A percentile compares a stretch with the other conserved stretches of the same genome.
These are phyloP conservation scores for Cottoperca gobio DNA, from an alignment of 2,797 vertebrate species.

Conservation along the genomic window DNA sequence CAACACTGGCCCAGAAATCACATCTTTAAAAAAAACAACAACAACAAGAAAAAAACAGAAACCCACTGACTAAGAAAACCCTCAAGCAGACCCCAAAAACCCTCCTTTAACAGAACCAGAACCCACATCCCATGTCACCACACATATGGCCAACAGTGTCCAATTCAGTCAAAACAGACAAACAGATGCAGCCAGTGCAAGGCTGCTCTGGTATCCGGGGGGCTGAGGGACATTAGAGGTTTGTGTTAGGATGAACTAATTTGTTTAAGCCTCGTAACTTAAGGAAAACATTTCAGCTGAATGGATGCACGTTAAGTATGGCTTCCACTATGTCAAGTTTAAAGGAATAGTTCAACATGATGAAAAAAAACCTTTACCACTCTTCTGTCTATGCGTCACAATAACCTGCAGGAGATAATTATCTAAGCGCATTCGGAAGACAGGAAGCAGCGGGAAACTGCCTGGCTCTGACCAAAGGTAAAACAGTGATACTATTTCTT, in stretches of 20 bases:
- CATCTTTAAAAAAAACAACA: slow-evolving; percentile 8
- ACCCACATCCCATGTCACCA: slow-evolving; percentile 37
- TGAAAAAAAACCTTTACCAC: not conserved
- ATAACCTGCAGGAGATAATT: not conserved
- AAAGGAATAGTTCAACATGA: not conserved
- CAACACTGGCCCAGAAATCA: slow-evolving; percentile 24
- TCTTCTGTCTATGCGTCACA: not conserved
- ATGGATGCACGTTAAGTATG: not conserved
- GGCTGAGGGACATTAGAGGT: slow-evolving; percentile 1
- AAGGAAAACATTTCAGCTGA: slow-evolving; percentile 1
- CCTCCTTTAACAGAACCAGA: slow-evolving; percentile 51
- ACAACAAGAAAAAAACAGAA: no score
- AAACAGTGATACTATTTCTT: not conserved
- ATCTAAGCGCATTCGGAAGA: not conserved
- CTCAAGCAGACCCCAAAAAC: slow-evolving; percentile 34
- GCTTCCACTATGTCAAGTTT: not conserved
- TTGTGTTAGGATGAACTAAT: slow-evolving; percentile 4
- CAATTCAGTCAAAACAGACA: slow-evolving; percentile 38
- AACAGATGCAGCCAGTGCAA: slow-evolving; percentile 43
- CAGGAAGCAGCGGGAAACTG: not conserved
- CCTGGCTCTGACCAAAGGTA: not conserved
- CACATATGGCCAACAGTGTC: slow-evolving; percentile 35
- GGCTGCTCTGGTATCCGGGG: not conserved
- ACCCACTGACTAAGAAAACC: slow-evolving; percentile 18
- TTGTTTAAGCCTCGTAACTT: slow-evolving; percentile 25